phyloP scores from a whole-genome alignment of 1,140 invertebrate species.

The Chrysopa pallens region DNA sequence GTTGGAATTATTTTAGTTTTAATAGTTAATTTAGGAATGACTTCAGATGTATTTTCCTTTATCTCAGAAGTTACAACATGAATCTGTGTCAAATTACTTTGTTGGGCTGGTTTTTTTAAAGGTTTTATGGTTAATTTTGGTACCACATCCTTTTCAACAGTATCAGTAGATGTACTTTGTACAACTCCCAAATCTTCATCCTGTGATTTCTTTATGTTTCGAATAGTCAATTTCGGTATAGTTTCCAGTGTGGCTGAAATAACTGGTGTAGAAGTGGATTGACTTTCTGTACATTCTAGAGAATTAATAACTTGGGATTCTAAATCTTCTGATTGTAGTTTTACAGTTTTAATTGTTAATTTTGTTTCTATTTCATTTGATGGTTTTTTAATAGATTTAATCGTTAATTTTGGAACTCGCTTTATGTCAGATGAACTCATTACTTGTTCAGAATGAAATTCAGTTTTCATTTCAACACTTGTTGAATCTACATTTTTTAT shows the following conservation, averaged over 20 bases:
- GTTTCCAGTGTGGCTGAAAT: neutral
- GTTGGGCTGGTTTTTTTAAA: neutral
- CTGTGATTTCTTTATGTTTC: neutral
- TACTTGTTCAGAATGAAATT: too few species aligned
- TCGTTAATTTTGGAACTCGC: conserved; percentile 8
- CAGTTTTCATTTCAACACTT: too few species aligned
- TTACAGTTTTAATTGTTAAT: neutral
- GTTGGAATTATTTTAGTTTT: neutral
- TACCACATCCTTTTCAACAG: neutral
- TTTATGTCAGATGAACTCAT: too few species aligned
- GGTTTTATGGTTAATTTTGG: neutral
- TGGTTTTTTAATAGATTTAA: conserved; percentile 13
- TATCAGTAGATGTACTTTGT: too few species aligned
- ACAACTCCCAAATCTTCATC: too few species aligned
- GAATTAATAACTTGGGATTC: neutral
- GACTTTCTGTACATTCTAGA: neutral
- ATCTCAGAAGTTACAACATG: neutral
- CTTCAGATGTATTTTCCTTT: neutral
- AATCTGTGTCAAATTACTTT: neutral
- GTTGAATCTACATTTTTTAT: too few species aligned
- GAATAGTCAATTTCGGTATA: neutral
- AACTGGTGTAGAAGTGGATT: neutral
- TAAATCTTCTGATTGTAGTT: neutral
- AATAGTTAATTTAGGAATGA: neutral
- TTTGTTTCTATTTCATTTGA: conserved; percentile 6